Evolutionary conservation across 53 echinoderm and acorn worm species (phyloP).

Genomic region (Paracentrotus lividus): DNA sequence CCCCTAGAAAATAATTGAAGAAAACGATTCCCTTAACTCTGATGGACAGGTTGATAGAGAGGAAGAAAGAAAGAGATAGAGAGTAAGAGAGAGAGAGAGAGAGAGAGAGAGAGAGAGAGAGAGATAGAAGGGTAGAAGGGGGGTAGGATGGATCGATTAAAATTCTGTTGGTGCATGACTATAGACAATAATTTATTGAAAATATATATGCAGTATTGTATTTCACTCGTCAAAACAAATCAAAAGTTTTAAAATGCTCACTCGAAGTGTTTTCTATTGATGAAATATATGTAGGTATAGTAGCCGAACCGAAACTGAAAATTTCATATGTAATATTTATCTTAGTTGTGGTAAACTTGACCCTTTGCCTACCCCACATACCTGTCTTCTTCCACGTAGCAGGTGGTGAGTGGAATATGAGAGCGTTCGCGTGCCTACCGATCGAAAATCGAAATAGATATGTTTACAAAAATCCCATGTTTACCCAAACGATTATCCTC

Average conservation of each 20-base stretch:
- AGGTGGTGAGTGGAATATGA: constrained; percentile 3
- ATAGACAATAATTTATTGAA: too few relatives aligned
- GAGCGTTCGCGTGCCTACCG: neutral
- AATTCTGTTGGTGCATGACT: too few relatives aligned
- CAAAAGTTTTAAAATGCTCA: too few relatives aligned
- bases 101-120: neutral
- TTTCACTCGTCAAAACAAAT: too few relatives aligned
- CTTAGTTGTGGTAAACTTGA: neutral
- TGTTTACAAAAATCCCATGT: constrained; percentile 17
- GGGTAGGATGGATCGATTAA: neutral
- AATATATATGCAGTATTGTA: too few relatives aligned
- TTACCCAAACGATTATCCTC: constrained; percentile 11
- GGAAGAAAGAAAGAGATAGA: neutral
- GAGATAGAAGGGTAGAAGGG: neutral
- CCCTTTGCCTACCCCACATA: neutral
- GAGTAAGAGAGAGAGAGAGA: neutral
- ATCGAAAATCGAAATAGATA: neutral
- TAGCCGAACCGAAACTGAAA: too few relatives aligned
- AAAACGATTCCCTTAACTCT: neutral
- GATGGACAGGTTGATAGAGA: neutral
- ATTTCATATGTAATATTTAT: neutral
- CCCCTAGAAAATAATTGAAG: neutral
- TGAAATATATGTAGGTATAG: too few relatives aligned
- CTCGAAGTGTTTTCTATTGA: too few relatives aligned
- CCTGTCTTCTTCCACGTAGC: neutral